Base-by-base conservation (phyloP, 2,113 vertebrate genomes). In the Alexandromys fortis region DNA sequence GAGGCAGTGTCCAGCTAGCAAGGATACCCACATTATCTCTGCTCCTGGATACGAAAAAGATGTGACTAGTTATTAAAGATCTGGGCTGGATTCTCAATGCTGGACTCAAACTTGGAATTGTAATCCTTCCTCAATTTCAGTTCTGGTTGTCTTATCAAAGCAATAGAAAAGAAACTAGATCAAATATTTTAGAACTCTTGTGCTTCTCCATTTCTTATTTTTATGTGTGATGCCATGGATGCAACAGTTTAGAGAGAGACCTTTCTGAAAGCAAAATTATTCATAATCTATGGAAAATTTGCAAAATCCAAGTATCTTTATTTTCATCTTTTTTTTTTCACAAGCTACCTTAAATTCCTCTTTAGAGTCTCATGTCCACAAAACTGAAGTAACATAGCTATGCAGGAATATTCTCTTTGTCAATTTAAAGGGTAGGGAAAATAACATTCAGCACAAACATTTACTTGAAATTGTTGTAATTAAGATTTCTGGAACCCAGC, bases 391-490 rank as follows among this genome's bases (percentile, higher is more conserved):
- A 77, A 78, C 58, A 38, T 83, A 92, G 35, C 38, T 89, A 38
- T 30, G 77, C 28, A 75, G 22, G 92, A 86, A 92, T 16, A 94
- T 24, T 81, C 91, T 72, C 24, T 92, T 91, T 70, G n/a, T 24
- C 78, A 79, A 91, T 58, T 42, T 92, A 89, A 92, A 92, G 47
- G 10, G 12, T 45, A 58, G 21, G 68, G 86, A 90, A 87, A 42
- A 58, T 83, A 70, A 52, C 67, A 89, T 19, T 82, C 63, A 90
- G 61, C 82, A 58, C 0, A 94, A 75, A 26, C 45, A 78, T 78
- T 94, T 96, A 10, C 92, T 91, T 94, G 33, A 96, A 79, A 61
- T 94, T 93, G 35, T 86, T 90, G 3, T 52, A 83, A 90, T 94
- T 96, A 78, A 49, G 42, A 65, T 79, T 92, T 93, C n/a, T 90